phyloP scores from a whole-genome alignment of 2,888 invertebrate species.

The Bellardia pandia region DNA sequence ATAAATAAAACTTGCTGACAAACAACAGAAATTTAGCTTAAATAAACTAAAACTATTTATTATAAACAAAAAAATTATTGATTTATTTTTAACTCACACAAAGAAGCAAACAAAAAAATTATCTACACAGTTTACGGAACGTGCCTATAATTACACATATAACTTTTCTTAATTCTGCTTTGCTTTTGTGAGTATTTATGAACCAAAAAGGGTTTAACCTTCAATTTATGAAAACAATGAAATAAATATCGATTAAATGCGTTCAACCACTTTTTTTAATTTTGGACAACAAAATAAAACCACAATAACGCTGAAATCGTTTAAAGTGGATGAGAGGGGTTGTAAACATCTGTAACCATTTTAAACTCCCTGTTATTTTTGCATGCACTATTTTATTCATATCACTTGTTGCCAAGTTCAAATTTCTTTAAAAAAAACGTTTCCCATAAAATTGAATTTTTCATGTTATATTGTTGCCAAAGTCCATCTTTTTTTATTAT shows the following conservation, averaged over 20 bases:
- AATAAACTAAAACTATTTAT: not conserved
- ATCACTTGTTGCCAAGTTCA: constrained; percentile 41
- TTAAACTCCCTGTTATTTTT: constrained; percentile 9
- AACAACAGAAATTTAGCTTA: too few relatives aligned
- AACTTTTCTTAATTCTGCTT: not conserved
- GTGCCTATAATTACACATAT: not conserved
- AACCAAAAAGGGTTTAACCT: not conserved
- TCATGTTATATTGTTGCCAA: not conserved
- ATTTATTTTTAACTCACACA: not conserved
- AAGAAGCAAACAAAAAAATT: not conserved
- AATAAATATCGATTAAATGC: constrained; percentile 14
- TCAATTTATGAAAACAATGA: not conserved
- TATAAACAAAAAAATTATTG: not conserved
- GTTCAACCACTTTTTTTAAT: constrained; percentile 39
- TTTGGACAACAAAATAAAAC: not conserved
- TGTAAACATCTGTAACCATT: constrained; percentile 4
- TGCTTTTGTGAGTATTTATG: not conserved
- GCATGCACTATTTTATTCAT: not conserved
- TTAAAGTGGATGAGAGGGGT: not conserved
- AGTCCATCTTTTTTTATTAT: constrained; percentile 35
- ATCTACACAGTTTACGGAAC: too few relatives aligned
- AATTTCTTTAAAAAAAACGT: too few relatives aligned
- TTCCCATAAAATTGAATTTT: too few relatives aligned
- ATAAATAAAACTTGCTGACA: not conserved
- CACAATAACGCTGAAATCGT: not conserved